Percentiles rank a stretch among this genome's conserved stretches.
These are phyloP conservation scores for Megamerina dolium DNA, from an alignment of 2,888 invertebrate species.

Conservation along the genomic window DNA sequence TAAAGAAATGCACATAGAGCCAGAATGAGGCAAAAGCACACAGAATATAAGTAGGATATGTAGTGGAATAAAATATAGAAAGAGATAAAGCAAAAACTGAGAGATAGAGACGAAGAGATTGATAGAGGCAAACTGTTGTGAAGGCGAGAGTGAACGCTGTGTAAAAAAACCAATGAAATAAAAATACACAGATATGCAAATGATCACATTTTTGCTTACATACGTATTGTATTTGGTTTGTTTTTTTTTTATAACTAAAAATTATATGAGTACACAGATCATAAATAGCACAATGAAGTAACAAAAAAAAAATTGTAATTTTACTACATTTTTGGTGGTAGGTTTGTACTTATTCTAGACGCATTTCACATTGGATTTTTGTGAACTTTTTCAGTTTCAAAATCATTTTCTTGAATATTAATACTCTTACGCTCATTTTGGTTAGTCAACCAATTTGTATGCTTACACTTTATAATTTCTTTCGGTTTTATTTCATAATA, in stretches of 20 bases:
- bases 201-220: constrained; percentile 1
- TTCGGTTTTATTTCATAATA: not conserved
- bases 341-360: no score
- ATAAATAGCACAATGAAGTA: no score
- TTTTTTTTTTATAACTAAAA: no score
- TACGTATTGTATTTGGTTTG: no score
- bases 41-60: not conserved
- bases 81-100: not conserved
- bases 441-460: no score
- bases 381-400: not conserved
- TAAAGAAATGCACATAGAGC: not conserved
- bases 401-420: not conserved
- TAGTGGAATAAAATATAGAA: not conserved
- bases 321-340: no score
- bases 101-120: not conserved
- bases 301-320: no score
- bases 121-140: not conserved
- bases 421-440: not conserved
- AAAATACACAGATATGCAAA: not conserved
- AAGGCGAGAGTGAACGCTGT: not conserved
- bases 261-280: not conserved
- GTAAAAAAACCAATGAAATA: not conserved
- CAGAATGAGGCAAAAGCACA: not conserved
- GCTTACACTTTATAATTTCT: not conserved
- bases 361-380: not conserved